A percentile compares a stretch with the other conserved stretches of the same genome.
phyloP scores from a whole-genome alignment of 2,888 invertebrate genomes.

The Dicyrtoma fusca region DNA sequence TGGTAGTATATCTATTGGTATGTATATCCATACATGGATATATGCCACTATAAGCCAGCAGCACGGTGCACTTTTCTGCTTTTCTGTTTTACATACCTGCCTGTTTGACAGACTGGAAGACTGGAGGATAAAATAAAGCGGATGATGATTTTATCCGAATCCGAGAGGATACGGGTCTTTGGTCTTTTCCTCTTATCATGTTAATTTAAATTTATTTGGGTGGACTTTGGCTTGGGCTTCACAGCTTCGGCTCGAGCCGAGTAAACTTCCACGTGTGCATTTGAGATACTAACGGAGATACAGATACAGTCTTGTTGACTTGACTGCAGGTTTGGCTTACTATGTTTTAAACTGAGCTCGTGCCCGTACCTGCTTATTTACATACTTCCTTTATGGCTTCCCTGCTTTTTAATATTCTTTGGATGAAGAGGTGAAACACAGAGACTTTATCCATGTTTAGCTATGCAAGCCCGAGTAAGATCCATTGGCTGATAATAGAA shows the following conservation, averaged over 20 bases:
- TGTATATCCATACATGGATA: not conserved
- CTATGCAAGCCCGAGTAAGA: too few species aligned
- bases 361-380: too few species aligned
- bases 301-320: too few species aligned
- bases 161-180: slow-evolving; percentile 21
- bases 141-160: slow-evolving; percentile 27
- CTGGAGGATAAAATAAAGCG: slow-evolving; percentile 20
- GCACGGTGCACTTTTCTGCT: too few species aligned
- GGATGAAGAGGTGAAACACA: too few species aligned
- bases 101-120: not conserved
- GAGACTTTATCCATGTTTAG: too few species aligned
- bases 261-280: not conserved
- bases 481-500: too few species aligned
- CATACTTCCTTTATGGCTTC: too few species aligned
- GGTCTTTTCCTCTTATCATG: slow-evolving; percentile 29
- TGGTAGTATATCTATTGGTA: not conserved
- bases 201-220: slow-evolving; percentile 27
- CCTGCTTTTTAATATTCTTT: too few species aligned
- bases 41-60: not conserved
- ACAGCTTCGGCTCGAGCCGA: slow-evolving; percentile 13
- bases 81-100: slow-evolving; percentile 9
- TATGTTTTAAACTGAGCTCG: too few species aligned
- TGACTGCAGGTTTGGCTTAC: too few species aligned
- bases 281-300: too few species aligned
- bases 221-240: slow-evolving; percentile 11